Evolutionary conservation across 1,140 invertebrate species (phyloP), one percentile per base, ranked within the genome.

Genomic region (Micrasema longulum): DNA sequence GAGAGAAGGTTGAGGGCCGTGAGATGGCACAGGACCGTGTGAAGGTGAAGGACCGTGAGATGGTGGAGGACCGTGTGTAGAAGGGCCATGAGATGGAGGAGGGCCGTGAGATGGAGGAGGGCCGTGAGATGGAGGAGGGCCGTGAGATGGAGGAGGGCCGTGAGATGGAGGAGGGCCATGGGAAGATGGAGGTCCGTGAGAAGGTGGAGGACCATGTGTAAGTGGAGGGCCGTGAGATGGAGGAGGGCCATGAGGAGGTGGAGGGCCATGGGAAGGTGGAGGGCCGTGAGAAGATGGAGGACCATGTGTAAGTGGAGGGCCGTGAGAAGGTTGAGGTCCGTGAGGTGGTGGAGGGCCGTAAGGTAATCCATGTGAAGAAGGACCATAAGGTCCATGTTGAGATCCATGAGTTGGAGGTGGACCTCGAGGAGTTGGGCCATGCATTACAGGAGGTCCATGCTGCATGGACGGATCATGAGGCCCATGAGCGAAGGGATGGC

Each of bases 351-450:
- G 20, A 20, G 20, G 20, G 20, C 50, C 50, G n/a, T 53, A 23
- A 11, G 50, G 55, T 7, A 35, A 14, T 26, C 55, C 55, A 60
- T 60, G 55, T 4, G 26, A 31, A 9, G 55, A 10, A 4, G 31
- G 31, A 31, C 55, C 55, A 60, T 60, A 10, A 4, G 31, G 31
- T 26, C 55, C 55, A 60, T 60, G 55, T 26, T 16, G n/a, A 16
- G 31, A n/a, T n/a, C n/a, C 55, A 60, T 60, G 55, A 9, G 18
- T 2, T 4, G 31, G 55, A 14, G 36, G 14, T 16, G 55, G 55
- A 12, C 55, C 31, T 4, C 35, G 55, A n/a, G 55, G 12, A n/a
- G 48, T 4, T 11, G 55, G 55, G 35, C 31, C 35, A 9, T 36
- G 55, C 14, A 36, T 18, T 9, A 12, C 10, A 11, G 55, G 55